Evolutionary conservation across 64 coral and sea anemone genomes (phyloP), one percentile per base, ranked within the genome.

Genomic region (Montipora cactus): DNA sequence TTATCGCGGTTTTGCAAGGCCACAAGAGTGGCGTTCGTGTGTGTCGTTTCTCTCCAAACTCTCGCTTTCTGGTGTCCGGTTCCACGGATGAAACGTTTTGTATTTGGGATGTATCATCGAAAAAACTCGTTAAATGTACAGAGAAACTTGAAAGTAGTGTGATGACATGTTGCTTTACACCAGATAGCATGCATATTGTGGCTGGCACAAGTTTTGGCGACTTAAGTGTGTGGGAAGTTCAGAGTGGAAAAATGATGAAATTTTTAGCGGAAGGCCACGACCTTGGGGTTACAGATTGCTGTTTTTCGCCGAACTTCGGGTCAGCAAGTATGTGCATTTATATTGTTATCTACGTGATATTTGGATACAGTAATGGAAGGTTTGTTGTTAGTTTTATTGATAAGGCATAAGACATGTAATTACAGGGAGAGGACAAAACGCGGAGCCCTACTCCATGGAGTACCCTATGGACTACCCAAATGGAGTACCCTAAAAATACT

Each of bases 21-120:
- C 98, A 99, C 59, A 92, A 91, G n/a, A 93, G 95, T 3, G 95
- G 88, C 16, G 98, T 99, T 21, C 59, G 98, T 14, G 92, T 92
- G 67, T 99, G 98, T 81, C 88, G 87, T 46, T 99, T 99, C 78
- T 99, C 98, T 0, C 95, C 98, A 12, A 94, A 99, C 61, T 99
- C 98, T 15, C 95, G 94, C 18, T 94, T 90, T 66, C 95, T 99
- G 50, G 77, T 94, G 73, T 94, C 98, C 48, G 98, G 98, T 45
- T 99, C 98, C 7, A 95, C 98, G 0, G 98, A 99, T 87, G 98
- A 99, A 92, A 94, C 98, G 16, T 90, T 99, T 85, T 96, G 92
- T 76, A 96, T 99, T 83, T 99, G 98, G 98, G 95, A 94, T 80
- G 92, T 96, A 13, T 87, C 86, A 16, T 77, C 89, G n/a, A 99